Evolutionary conservation across 2,797 vertebrate genomes (phyloP), one percentile per base, ranked within the genome.

Genomic region (Esox masquinongy): DNA sequence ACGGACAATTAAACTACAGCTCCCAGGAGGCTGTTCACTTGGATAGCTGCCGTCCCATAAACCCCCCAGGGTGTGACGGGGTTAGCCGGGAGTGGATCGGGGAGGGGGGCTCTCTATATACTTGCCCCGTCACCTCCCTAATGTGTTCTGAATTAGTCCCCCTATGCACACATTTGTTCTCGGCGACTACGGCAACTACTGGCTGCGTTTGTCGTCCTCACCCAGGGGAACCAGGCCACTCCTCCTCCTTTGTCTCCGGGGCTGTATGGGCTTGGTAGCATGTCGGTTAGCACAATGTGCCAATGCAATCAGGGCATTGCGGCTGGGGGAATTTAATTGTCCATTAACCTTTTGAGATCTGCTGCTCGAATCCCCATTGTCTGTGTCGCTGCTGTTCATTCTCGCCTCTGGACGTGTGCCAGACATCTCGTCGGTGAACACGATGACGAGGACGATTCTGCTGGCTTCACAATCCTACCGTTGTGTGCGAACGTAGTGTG

Each of bases 61-160:
- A 91, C 66, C 78, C 85, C 88, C 83, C 79, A 85, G 79, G 84
- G 88, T 90, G 84, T 90, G 90, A 91, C 88, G 89, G 88, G 88
- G 88, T 90, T 88, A 4, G 39, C 9, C 39, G 39, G 39, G 5
- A 1, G 5, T 43, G 39, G 9, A 9, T 43, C 2, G 39, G 5
- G 5, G 39, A 9, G 9, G 39, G 39, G 84, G 87, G 87, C 89
- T 92, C 92, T 92, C 92, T 87, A 75, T 84, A 88, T 83, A 88
- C 87, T 86, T 91, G 86, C 83, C 90, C 91, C 76, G 89, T 92
- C 92, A 93, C 90, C 93, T 92, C 86, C 87, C 89, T 93, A 93
- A 94, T 93, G 88, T 89, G 85, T 82, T 86, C 89, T 92, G 90
- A 94, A 94, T 88, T 89, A 87, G 84, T 89, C 86, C 83, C 88